phyloP scores from a whole-genome alignment of 30 jellyfish, hydroid and myxozoan species.

The Hydractinia symbiolongicarpus region DNA sequence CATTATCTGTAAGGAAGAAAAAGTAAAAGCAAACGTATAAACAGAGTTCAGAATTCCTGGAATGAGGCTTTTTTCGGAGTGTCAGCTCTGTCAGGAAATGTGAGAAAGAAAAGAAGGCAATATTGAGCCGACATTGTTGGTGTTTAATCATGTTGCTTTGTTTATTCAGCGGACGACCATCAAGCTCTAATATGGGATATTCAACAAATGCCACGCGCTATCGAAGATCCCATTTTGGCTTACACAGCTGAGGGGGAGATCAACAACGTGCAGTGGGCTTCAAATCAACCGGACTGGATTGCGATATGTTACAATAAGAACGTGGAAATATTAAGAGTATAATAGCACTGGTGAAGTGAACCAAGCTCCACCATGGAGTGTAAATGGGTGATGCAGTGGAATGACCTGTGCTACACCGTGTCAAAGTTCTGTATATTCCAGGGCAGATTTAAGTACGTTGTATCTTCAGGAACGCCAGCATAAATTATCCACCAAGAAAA shows the following conservation, averaged over 20 bases:
- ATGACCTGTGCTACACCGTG: too few relatives aligned
- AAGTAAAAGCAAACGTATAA: background rate
- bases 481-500: too few relatives aligned
- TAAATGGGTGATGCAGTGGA: too few relatives aligned
- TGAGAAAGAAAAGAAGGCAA: too few relatives aligned
- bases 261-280: slow-evolving; percentile 94
- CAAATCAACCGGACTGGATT: slow-evolving; percentile 98
- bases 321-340: slow-evolving; percentile 83
- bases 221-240: slow-evolving; percentile 96
- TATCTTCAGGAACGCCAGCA: too few relatives aligned
- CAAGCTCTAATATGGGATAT: slow-evolving; percentile 98
- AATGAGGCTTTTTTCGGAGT: background rate
- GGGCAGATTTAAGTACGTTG: too few relatives aligned
- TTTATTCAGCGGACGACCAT: slow-evolving; percentile 70
- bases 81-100: too few relatives aligned
- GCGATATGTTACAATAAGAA: slow-evolving; percentile 82
- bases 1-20: background rate
- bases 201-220: slow-evolving; percentile 98
- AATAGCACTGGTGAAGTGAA: background rate
- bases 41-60: background rate
- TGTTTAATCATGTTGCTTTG: too few relatives aligned
- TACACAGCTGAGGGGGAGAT: slow-evolving; percentile 98
- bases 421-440: too few relatives aligned
- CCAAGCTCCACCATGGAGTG: too few relatives aligned
- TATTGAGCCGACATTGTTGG: too few relatives aligned